A percentile compares a stretch with the other conserved stretches of the same genome.
Evolutionary conservation across 1,140 invertebrate species (phyloP).

Genomic region (Diabrotica undecimpunctata): DNA sequence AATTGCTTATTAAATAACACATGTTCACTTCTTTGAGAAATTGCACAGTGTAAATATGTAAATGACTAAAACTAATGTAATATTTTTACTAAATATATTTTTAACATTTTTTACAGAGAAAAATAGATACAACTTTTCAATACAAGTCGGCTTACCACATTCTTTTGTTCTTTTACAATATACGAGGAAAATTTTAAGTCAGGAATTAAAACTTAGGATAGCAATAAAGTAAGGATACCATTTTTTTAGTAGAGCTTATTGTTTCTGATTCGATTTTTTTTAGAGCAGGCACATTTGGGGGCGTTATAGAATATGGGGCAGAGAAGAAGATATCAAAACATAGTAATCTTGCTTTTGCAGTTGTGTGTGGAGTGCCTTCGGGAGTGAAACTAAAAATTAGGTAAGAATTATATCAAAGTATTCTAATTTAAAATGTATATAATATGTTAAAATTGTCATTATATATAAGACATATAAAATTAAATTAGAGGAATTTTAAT

Average conservation of each 20-base stretch:
- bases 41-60: too few relatives aligned
- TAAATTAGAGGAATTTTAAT: too few relatives aligned
- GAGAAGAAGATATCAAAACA: constrained; percentile 91
- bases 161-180: constrained; percentile 74
- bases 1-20: too few relatives aligned
- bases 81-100: not conserved
- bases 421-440: constrained; percentile 17
- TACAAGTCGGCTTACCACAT: constrained; percentile 79
- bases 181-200: constrained; percentile 71
- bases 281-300: constrained; percentile 84
- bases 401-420: constrained; percentile 48
- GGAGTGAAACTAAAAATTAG: constrained; percentile 87
- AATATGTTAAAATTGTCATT: not conserved
- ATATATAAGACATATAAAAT: too few relatives aligned
- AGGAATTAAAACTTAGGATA: constrained; percentile 71
- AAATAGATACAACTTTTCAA: constrained; percentile 58
- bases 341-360: constrained; percentile 79
- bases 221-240: constrained; percentile 69
- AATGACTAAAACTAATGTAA: too few relatives aligned
- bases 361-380: constrained; percentile 77
- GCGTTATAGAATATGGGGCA: constrained; percentile 82
- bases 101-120: constrained; percentile 38
- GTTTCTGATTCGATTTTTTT: constrained; percentile 29
- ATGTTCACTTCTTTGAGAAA: too few relatives aligned
- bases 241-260: not conserved